Evolutionary conservation across 1,140 invertebrate species (phyloP).

Genomic region (Drosophila nigrodunni): DNA sequence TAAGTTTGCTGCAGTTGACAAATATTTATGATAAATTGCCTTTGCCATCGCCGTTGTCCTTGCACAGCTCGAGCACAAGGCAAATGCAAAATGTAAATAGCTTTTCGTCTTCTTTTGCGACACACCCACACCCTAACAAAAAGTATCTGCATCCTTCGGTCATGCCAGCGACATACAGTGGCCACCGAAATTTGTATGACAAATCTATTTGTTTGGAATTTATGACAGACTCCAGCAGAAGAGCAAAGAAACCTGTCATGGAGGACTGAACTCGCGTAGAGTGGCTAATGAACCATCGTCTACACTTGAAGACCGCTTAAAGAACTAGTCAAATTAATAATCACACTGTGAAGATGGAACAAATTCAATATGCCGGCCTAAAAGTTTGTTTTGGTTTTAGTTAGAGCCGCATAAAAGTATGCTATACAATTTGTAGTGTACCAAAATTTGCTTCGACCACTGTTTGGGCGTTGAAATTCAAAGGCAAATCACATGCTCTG

Average conservation of each 20-base stretch:
- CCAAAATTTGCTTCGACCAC: slow-evolving; percentile 9
- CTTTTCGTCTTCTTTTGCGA: slow-evolving; percentile 62
- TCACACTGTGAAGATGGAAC: neutral
- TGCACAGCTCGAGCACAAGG: slow-evolving; percentile 28
- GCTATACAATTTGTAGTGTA: neutral
- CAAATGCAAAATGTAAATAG: slow-evolving; percentile 75
- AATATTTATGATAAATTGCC: slow-evolving; percentile 84
- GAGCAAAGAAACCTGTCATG: slow-evolving; percentile 46
- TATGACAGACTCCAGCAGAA: slow-evolving; percentile 60
- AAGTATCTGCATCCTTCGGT: slow-evolving; percentile 26
- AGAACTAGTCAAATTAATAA: slow-evolving; percentile 11
- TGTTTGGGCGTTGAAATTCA: slow-evolving; percentile 20
- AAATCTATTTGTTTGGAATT: slow-evolving; percentile 78
- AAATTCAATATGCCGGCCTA: neutral
- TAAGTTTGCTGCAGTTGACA: slow-evolving; percentile 79
- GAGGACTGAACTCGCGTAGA: slow-evolving; percentile 22
- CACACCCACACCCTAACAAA: slow-evolving; percentile 18
- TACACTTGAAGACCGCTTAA: slow-evolving; percentile 14
- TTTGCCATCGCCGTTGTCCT: slow-evolving; percentile 75
- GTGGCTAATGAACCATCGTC: slow-evolving; percentile 61
- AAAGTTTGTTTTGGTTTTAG: slow-evolving; percentile 11
- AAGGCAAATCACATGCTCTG: slow-evolving; percentile 50
- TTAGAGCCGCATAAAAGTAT: neutral
- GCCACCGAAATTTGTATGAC: slow-evolving; percentile 63
- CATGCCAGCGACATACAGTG: slow-evolving; percentile 34